Conservation (phyloP, 2,113 vertebrate species). For the Pelmatolapia mariae region DNA sequence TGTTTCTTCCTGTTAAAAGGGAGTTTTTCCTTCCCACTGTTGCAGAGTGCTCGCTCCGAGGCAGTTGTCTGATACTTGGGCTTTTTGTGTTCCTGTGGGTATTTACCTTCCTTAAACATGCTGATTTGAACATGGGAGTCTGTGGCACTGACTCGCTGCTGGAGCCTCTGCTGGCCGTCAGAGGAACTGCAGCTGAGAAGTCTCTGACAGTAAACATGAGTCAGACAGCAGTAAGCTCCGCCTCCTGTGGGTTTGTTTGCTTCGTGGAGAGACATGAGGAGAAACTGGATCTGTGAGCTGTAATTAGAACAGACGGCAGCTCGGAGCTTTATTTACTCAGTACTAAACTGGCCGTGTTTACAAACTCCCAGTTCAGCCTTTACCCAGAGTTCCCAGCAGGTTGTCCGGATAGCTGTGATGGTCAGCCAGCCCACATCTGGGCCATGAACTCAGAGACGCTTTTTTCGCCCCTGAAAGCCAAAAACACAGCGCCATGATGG, state of each 20-base stretch:
- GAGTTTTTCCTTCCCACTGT: not conserved
- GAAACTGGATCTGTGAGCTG: not conserved
- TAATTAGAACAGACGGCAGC: not conserved
- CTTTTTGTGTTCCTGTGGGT: fast-evolving
- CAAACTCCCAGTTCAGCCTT: not conserved
- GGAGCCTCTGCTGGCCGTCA: not conserved
- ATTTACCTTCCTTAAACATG: not conserved
- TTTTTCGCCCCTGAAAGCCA: not conserved
- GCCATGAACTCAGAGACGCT: not conserved
- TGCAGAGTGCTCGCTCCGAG: fast-evolving
- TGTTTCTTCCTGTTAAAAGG: not conserved
- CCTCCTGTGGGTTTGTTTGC: not conserved
- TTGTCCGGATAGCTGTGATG: not conserved
- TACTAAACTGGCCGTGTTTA: no score
- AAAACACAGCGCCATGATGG: not conserved
- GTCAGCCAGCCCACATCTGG: not conserved
- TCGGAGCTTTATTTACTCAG: not conserved
- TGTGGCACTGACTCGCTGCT: not conserved
- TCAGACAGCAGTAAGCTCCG: not conserved
- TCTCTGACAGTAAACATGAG: not conserved
- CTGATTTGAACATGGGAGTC: not conserved
- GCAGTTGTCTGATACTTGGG: not conserved
- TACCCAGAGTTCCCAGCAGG: not conserved
- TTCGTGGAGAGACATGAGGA: not conserved
- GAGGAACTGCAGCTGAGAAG: not conserved